Evolutionary conservation across 2,888 invertebrate species (phyloP), one percentile per base, ranked within the genome.

Genomic region (Loripinus fragilis): DNA sequence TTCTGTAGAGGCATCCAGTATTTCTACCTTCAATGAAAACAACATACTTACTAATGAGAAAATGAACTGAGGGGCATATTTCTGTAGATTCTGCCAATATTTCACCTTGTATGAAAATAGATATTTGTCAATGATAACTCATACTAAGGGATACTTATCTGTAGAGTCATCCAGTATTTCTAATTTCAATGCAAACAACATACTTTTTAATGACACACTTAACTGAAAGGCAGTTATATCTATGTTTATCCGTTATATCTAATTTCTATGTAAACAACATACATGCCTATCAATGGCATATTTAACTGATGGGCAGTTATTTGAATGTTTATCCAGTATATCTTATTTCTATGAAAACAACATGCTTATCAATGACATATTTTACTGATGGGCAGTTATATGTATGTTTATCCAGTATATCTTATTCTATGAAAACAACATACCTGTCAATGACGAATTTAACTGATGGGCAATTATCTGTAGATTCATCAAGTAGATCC

Each of bases 371-470:
- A 38, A 38, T 38, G 38, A 38, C 38, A 38, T 5, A 38, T 38
- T 38, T 38, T 12, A 38, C 38, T 8, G 38, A 38, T 8, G 38
- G 38, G 12, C 38, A 38, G 38, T 38, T 12, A 8, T 38, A 10
- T 68, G 41, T 33, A 85, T 5, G 12, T 12, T 38, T 20, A 45
- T 45, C n/a, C n/a, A n/a, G n/a, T n/a, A n/a, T n/a, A n/a, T n/a
- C n/a, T n/a, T n/a, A n/a, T n/a, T 15, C 15, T 15, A 42, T n/a
- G n/a, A n/a, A n/a, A n/a, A n/a, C n/a, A n/a, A 52, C 33, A 12
- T 33, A 60, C 81, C 77, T 52, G 48, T 80, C 76, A 65, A 93
- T 88, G 17, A 87, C 76, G 86, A 93, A 93, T 71, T 87, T 86
- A 30, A 93, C 89, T 7, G 91, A 80, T 0, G 92, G 91, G 74